Conservation (phyloP, 2,113 vertebrate species). For the Dicentrarchus labrax region DNA sequence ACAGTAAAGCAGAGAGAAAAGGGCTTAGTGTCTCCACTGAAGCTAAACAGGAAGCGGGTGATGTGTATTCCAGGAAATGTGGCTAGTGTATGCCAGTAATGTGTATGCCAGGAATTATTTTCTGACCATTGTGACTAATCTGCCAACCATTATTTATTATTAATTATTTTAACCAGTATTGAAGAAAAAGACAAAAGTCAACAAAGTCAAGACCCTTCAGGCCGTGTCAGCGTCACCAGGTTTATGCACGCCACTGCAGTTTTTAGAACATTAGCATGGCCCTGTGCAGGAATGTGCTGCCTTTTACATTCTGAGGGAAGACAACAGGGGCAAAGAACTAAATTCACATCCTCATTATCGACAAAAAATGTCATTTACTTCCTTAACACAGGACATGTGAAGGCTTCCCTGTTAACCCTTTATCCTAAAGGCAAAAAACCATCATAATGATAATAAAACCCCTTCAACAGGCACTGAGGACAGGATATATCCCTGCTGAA, state of each 20-base stretch:
- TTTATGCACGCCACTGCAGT: conserved; percentile 33
- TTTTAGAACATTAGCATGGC: not conserved
- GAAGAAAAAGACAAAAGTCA: too few relatives aligned
- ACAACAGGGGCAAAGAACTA: conserved; percentile 27
- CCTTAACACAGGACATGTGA: conserved; percentile 8
- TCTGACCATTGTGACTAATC: not conserved
- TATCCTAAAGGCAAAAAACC: not conserved
- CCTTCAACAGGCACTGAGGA: conserved; percentile 3
- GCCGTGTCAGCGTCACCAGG: not conserved
- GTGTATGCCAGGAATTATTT: not conserved
- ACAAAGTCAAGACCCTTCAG: too few relatives aligned
- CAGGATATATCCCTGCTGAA: not conserved
- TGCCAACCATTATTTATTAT: not conserved
- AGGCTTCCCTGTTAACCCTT: conserved; percentile 16
- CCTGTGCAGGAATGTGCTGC: conserved; percentile 54
- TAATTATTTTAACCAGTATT: too few relatives aligned
- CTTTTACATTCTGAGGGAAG: conserved; percentile 40
- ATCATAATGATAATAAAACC: not conserved
- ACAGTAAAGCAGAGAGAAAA: not conserved
- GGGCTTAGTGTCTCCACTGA: not conserved
- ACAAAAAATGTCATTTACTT: conserved; percentile 14
- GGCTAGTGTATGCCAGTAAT: not conserved
- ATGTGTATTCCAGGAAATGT: conserved; percentile 36
- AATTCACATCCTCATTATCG: conserved; percentile 46
- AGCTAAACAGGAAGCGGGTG: conserved; percentile 45